These are phyloP conservation scores for Rhodophaea formosa DNA, from an alignment of 2,888 invertebrate genomes.

Conservation along the genomic window DNA sequence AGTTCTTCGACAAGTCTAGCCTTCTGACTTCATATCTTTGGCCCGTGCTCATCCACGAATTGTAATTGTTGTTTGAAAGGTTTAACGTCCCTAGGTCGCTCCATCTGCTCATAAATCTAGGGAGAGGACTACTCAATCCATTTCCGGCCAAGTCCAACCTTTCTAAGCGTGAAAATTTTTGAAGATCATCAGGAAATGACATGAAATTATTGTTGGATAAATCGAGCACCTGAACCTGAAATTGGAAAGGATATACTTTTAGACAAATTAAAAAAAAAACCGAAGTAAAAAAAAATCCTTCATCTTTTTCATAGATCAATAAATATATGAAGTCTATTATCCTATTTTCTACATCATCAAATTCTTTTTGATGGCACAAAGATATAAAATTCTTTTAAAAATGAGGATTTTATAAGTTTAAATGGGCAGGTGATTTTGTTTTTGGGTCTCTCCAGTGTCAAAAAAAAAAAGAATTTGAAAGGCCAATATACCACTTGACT, in stretches of 20 bases:
- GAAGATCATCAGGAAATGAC: constrained; percentile 77
- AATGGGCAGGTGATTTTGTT: no score
- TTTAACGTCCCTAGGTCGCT: constrained; percentile 75
- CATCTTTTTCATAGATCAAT: no score
- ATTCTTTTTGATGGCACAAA: no score
- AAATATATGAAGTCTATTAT: no score
- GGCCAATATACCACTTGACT: no score
- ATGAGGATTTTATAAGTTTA: no score
- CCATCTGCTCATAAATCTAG: constrained; percentile 69
- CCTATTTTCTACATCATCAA: no score
- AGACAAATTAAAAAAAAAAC: background rate
- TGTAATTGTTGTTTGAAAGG: constrained; percentile 81
- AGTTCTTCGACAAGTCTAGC: constrained; percentile 85
- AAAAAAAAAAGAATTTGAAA: no score
- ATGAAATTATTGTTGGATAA: constrained; percentile 83
- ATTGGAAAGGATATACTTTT: constrained; percentile 31
- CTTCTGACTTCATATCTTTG: constrained; percentile 62
- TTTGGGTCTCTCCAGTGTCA: no score
- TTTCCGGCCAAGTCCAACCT: constrained; percentile 75
- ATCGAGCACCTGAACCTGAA: constrained; percentile 83
- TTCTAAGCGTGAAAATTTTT: constrained; percentile 72
- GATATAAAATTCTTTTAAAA: no score
- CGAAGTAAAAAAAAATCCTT: no score
- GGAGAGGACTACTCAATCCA: constrained; percentile 67
- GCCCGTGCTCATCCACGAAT: constrained; percentile 56